phyloP scores from a whole-genome alignment of 2,888 invertebrate species.

The Patella depressa region DNA sequence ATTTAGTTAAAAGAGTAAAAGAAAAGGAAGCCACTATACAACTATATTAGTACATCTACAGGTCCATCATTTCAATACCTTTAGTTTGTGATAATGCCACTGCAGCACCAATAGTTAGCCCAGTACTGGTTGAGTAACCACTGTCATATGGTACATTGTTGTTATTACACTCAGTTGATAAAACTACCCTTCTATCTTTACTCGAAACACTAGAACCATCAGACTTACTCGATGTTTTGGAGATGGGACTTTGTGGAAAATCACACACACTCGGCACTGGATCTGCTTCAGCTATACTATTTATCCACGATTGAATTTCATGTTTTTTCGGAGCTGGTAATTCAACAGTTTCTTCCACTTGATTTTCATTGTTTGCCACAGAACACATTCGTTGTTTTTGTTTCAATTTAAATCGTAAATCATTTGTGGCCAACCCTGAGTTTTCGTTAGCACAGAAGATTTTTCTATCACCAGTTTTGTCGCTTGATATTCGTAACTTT shows the following conservation, averaged over 20 bases:
- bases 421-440: not conserved
- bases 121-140: constrained; percentile 24
- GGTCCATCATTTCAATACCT: too few species aligned
- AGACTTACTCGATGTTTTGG: constrained; percentile 5
- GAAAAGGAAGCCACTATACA: too few species aligned
- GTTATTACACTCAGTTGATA: constrained; percentile 4
- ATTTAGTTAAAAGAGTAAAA: too few species aligned
- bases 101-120: not conserved
- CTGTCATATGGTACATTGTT: constrained; percentile 18
- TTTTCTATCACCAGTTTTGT: not conserved
- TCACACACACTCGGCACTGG: not conserved
- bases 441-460: not conserved
- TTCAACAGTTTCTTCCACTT: not conserved
- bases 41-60: too few species aligned
- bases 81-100: too few species aligned
- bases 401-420: constrained; percentile 1
- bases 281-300: not conserved
- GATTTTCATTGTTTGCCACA: not conserved
- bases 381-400: not conserved
- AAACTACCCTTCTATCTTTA: constrained; percentile 24
- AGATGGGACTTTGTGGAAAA: not conserved
- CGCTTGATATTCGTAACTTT: not conserved
- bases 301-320: not conserved
- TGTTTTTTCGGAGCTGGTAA: not conserved
- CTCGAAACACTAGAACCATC: constrained; percentile 5